These are phyloP conservation scores for Achatina immaculata DNA, from an alignment of 1,140 invertebrate species.

Conservation along the genomic window DNA sequence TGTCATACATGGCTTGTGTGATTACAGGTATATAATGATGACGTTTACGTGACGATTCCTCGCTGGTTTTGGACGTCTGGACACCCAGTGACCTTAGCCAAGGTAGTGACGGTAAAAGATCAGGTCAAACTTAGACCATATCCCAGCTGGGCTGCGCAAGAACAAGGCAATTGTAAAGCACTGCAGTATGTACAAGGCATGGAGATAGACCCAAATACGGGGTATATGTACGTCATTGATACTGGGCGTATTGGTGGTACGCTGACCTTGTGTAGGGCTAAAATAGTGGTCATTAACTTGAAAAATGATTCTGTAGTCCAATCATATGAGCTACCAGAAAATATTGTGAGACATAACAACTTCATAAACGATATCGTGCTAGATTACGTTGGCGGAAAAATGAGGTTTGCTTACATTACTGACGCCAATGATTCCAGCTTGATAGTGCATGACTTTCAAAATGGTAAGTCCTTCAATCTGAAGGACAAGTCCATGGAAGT, in stretches of 20 bases:
- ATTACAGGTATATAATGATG: conserved; percentile 42
- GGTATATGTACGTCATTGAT: conserved; percentile 57
- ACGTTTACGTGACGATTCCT: conserved; percentile 54
- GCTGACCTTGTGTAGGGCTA: conserved; percentile 47
- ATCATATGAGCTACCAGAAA: conserved; percentile 42
- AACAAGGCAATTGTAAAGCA: conserved; percentile 47
- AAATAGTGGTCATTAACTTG: conserved; percentile 50
- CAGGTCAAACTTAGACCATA: conserved; percentile 46
- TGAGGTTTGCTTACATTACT: conserved; percentile 52
- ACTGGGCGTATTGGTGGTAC: conserved; percentile 42
- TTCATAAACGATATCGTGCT: conserved; percentile 58
- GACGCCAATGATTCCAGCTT: conserved; percentile 45
- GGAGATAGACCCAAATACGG: conserved; percentile 57
- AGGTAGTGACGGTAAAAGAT: conserved; percentile 26
- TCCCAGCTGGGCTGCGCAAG: conserved; percentile 50
- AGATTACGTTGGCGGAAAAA: conserved; percentile 47
- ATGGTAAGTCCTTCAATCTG: conserved; percentile 37
- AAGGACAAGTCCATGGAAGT: conserved; percentile 45
- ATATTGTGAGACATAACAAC: conserved; percentile 44
- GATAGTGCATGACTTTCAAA: conserved; percentile 43
- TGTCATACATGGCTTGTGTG: neutral
- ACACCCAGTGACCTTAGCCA: conserved; percentile 46
- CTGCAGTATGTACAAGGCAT: conserved; percentile 57
- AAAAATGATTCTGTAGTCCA: conserved; percentile 28
- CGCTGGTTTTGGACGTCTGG: conserved; percentile 51